Base-by-base conservation (phyloP, 2,797 vertebrate species). In the Spondyliosoma cantharus region DNA sequence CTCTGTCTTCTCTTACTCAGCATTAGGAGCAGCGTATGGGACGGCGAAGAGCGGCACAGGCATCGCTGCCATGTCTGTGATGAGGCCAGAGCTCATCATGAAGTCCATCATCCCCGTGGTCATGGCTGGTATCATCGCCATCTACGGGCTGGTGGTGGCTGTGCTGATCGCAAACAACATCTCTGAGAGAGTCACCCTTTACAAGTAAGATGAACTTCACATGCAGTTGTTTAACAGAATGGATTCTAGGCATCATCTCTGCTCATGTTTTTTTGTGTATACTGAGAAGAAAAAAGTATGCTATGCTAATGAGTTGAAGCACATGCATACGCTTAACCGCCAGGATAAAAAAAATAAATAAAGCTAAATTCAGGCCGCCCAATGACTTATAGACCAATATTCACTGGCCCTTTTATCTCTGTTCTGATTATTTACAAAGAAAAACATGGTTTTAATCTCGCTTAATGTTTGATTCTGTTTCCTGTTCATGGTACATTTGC, bases 21-120 rank as follows among this genome's bases (percentile, higher is more conserved):
- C 98, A 46, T 93, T 99, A 92, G 98, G 98, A 82, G 98, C 98
- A 3, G 98, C 98, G 0, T 99, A 99, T 89, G 98, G 98, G 68
- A 99, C 98, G 1, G 98, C 98, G 12, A 99, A 99, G 94, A 99
- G 98, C 8, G 98, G 98, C 81, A 99, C 98, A 0, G 98, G 98
- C 70, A 99, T 99, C 14, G 97, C 98, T 11, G 98, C 98, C 91
- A 99, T 99, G 98, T 99, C 98, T 0, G 98, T 99, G 93, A 99
- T 99, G 98, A 94, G 98, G 93, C 98, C 98, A 76, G 98, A 99
- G 94, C 95, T 98, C 93, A 99, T 99, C 94, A 99, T 99, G 97
- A 99, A 97, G 95, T 99, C 98, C 75, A 99, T 99, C 96, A 99
- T 99, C 90, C 98, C 98, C 0, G 98, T 99, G 81, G 98, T 99